Evolutionary conservation across 2,113 vertebrate genomes (phyloP).

Genomic region (Odontesthes bonariensis): DNA sequence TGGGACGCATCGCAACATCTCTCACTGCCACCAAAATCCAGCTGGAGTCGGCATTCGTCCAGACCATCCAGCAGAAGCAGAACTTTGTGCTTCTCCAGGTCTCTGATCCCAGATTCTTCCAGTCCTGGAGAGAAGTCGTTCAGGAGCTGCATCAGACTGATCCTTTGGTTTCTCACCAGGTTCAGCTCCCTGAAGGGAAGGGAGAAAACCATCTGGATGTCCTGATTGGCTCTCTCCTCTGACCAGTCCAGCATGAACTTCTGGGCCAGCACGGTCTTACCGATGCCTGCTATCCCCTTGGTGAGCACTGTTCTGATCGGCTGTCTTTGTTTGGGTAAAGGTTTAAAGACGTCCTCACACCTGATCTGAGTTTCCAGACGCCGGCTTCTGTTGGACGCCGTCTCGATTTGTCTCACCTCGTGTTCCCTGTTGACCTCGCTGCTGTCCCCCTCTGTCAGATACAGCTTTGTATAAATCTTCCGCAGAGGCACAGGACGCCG

Average conservation of each 20-base stretch:
- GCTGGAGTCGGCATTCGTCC: slow-evolving; percentile 30
- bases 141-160: slow-evolving; percentile 31
- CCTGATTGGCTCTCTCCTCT: slow-evolving; percentile 15
- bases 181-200: slow-evolving; percentile 46
- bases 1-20: not conserved
- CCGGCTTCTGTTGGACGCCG: not conserved
- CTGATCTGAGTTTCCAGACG: not conserved
- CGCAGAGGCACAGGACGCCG: slow-evolving; percentile 14
- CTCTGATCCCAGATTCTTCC: slow-evolving; percentile 23
- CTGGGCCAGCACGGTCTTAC: slow-evolving; percentile 30
- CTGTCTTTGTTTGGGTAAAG: not conserved
- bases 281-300: slow-evolving; percentile 34
- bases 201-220: slow-evolving; percentile 33
- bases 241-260: slow-evolving; percentile 44
- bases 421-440: slow-evolving; percentile 22
- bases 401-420: slow-evolving; percentile 41
- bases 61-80: slow-evolving; percentile 42
- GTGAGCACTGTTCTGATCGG: slow-evolving; percentile 32
- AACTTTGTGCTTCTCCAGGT: slow-evolving; percentile 5
- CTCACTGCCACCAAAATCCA: slow-evolving; percentile 24
- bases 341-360: slow-evolving; percentile 18
- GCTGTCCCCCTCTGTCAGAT: slow-evolving; percentile 32
- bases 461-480: slow-evolving; percentile 38
- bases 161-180: not conserved
- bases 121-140: slow-evolving; percentile 1